Evolutionary conservation across 1,140 invertebrate genomes (phyloP), one percentile per base, ranked within the genome.

Genomic region (Apocrypta bakeri): DNA sequence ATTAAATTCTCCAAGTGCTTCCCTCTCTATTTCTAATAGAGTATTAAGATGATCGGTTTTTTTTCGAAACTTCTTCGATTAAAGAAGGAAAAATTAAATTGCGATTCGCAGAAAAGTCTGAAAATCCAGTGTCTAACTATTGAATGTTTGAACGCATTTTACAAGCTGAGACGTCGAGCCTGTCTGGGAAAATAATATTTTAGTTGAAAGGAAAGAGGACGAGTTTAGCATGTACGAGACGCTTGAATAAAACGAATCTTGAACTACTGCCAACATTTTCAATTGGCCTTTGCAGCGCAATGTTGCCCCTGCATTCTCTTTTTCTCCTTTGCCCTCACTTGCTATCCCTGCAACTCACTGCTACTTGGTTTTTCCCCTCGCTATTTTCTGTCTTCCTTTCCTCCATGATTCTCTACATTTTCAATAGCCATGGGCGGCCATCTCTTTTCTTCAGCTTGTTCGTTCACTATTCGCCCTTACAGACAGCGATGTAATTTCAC

Each of bases 181-280:
- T 88, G 76, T 81, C 83, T 40, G 76, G 25, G 21, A 64, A 85
- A 85, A 81, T 85, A 87, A 88, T 89, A 87, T 88, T 84, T 87
- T 78, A 85, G 85, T 87, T 27, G 29, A 17, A 31, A 56, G 72
- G 25, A 71, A 61, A 25, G 71, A 29, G 87, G 83, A 56, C 75
- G 85, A 83, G 85, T 86, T 89, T 87, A 87, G 82, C 87, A 86
- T 88, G 85, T 88, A 87, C 82, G 86, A 86, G 85, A 83, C 85
- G 85, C 68, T 76, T 84, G 88, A 87, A 89, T 87, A 90, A 88
- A 87, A 86, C 83, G 85, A 87, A 84, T 84, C 84, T 90, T 90
- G 90, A 89, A 90, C 79, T 86, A 82, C 63, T 83, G 90, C 89
- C 90, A 90, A 87, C 87, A 76, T 88, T 91, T 90, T 90, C 89